Base-by-base conservation (phyloP, 2,797 vertebrate genomes). In the Myripristis jacobus region DNA sequence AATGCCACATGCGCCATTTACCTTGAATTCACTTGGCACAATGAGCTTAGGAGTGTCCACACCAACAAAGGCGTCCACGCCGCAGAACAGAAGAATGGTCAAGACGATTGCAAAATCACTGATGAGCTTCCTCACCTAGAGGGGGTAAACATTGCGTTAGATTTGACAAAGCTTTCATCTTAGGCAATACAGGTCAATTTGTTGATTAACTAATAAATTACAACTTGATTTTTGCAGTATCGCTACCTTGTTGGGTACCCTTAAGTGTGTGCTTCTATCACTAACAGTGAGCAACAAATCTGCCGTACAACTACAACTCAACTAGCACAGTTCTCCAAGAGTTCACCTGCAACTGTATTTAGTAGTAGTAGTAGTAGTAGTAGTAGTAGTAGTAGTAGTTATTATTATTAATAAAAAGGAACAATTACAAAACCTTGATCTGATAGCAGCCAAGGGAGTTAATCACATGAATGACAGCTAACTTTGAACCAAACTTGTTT, bases 11-110 rank as follows among this genome's bases (percentile, higher is more conserved):
- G 18, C 58, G 44, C 3, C 0, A 3, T 84, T 2, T 91, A 99
- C 98, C 96, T 99, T 99, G 91, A 99, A 99, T 94, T 99, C 96
- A 67, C 94, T 97, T 91, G 98, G 98, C 94, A 99, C 98, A 62
- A 99, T 93, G 58, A 99, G 93, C 89, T 99, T 99, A 0, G 98
- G 98, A 77, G 98, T 99, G 69, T 96, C 94, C 81, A 99, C 97
- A 51, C 97, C 97, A 19, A 99, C 94, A 16, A 99, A 91, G 43
- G 97, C 98, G 73, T 99, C 98, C 81, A 99, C 95, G 48, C 96
- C 95, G 70, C 96, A 97, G 94, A 99, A 99, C 73, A 98, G 93
- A 41, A 99, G 77, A 75, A 99, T 99, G 81, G 97, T 94, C 91
- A 99, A 77, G 91, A 99, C 96, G 90, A 98, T 99, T 41, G 98